Conservation (phyloP, 2,888 invertebrate genomes). For the Aquatica leii region DNA sequence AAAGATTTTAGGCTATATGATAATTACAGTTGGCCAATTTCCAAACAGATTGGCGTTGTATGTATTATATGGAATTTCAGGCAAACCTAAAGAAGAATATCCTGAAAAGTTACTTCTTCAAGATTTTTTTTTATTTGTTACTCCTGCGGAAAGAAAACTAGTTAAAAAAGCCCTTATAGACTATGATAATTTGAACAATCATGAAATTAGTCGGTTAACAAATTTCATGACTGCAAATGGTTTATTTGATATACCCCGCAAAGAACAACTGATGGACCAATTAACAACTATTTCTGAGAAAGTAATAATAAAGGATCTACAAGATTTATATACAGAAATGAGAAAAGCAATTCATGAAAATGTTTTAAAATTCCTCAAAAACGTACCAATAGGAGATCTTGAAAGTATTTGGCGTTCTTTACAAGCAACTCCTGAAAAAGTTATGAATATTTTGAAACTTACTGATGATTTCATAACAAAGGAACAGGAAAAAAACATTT, state of each 20-base stretch:
- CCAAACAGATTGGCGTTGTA: neutral
- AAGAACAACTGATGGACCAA: neutral
- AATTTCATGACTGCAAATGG: neutral
- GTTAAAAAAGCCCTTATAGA: neutral
- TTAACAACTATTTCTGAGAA: neutral
- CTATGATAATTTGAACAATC: neutral
- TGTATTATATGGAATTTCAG: neutral
- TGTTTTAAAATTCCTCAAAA: too few relatives aligned
- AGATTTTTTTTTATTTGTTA: neutral
- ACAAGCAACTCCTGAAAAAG: too few relatives aligned
- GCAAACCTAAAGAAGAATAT: neutral
- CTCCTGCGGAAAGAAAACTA: neutral
- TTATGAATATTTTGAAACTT: too few relatives aligned
- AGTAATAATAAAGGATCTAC: too few relatives aligned
- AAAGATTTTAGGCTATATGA: neutral
- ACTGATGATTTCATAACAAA: too few relatives aligned
- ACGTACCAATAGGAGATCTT: too few relatives aligned
- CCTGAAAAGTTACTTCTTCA: neutral
- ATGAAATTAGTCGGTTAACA: neutral
- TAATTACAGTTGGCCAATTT: neutral
- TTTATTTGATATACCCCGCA: neutral
- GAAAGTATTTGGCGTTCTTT: too few relatives aligned
- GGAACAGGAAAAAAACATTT: too few relatives aligned
- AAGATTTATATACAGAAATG: too few relatives aligned
- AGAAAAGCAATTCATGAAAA: too few relatives aligned